Evolutionary conservation across 2,113 vertebrate genomes (phyloP).

Genomic region (human): DNA sequence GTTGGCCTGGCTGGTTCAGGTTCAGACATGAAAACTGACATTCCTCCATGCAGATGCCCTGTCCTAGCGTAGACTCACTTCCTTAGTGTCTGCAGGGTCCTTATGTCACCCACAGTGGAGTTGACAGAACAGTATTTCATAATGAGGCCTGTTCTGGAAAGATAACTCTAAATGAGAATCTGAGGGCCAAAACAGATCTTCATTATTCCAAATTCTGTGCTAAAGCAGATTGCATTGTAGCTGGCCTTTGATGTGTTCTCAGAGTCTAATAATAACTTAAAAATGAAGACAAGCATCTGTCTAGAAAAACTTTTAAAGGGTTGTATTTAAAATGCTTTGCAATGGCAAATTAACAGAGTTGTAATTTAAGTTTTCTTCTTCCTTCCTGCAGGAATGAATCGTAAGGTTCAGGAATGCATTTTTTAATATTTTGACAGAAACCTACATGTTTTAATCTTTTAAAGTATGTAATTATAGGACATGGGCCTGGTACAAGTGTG

Average conservation of each 20-base stretch:
- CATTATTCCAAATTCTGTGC: not conserved
- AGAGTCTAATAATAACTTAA: constrained; percentile 55
- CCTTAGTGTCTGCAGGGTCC: too few species aligned
- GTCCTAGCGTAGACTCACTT: not conserved
- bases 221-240: constrained; percentile 32
- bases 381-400: not conserved
- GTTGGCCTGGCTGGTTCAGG: not conserved
- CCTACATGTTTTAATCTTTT: not conserved
- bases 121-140: not conserved
- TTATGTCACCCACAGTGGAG: not conserved
- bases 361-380: constrained; percentile 54
- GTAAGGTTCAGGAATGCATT: not conserved
- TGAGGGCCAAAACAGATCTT: not conserved
- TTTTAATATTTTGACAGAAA: constrained; percentile 25
- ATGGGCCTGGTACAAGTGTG: not conserved
- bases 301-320: constrained; percentile 23
- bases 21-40: not conserved
- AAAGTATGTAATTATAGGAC: not conserved
- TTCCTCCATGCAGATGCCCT: not conserved
- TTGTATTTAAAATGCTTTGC: constrained; percentile 52
- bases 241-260: constrained; percentile 48
- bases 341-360: constrained; percentile 33
- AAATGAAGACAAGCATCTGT: constrained; percentile 61
- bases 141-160: not conserved
- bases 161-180: not conserved